phyloP scores from a whole-genome alignment of 2,888 invertebrate genomes.

The Calameuta pallipes region DNA sequence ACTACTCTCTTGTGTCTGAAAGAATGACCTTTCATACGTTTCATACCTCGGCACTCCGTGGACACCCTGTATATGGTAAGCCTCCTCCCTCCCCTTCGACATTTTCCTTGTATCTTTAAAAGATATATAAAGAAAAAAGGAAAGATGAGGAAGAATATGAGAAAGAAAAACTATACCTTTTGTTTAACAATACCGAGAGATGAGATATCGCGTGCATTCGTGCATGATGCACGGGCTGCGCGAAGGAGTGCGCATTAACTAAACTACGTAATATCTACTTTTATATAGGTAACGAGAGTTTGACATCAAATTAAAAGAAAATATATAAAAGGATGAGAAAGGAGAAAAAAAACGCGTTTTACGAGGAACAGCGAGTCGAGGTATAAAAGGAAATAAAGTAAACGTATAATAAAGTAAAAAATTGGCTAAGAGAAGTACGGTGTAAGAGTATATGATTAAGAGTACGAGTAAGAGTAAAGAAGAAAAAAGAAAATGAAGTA shows the following conservation, averaged over 20 bases:
- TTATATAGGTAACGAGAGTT: slow-evolving; percentile 42
- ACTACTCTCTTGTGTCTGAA: background rate
- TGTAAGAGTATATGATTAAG: background rate
- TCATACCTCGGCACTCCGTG: slow-evolving; percentile 25
- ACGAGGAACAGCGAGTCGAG: background rate
- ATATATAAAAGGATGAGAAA: slow-evolving; percentile 11
- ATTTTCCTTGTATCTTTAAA: slow-evolving; percentile 35
- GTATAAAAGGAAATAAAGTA: background rate
- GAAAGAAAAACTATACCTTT: background rate
- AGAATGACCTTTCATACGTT: background rate
- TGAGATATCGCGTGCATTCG: slow-evolving; percentile 16
- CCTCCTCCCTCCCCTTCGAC: slow-evolving; percentile 13
- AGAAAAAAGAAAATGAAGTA: background rate
- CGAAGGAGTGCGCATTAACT: slow-evolving; percentile 12
- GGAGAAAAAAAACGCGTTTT: background rate
- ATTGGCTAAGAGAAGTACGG: background rate
- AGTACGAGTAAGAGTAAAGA: background rate
- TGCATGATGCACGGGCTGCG: slow-evolving; percentile 6
- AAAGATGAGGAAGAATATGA: background rate
- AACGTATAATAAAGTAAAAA: background rate
- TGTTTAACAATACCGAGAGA: background rate
- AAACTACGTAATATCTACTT: slow-evolving; percentile 39
- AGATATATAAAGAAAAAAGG: background rate
- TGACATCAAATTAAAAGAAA: slow-evolving; percentile 40
- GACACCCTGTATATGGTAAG: slow-evolving; percentile 48